Base-by-base conservation (phyloP, 1,140 invertebrate species). In the Bathynomus jamesi region DNA sequence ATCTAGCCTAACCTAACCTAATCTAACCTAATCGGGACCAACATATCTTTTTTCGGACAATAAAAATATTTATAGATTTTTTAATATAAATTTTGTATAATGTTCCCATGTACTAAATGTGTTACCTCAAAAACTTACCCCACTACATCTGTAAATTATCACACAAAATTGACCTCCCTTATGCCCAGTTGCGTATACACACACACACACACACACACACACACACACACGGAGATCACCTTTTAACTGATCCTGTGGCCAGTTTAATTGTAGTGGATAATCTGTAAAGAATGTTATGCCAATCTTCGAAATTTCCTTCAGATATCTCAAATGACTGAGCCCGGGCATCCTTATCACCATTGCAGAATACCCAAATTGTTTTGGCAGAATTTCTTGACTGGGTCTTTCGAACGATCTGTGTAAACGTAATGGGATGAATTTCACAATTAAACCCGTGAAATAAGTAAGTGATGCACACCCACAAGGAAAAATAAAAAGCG, bases 371-470 rank as follows among this genome's bases (percentile, higher is more conserved):
- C 3, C 28, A 4, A 5, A 71, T 61, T 61, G 27, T 65, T 40
- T 28, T 65, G 30, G 28, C 40, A n/a, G 60, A 61, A 27, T 71
- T 32, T 61, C 29, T 65, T 7, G 28, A 7, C 3, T 13, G 24
- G 5, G 68, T 24, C 10, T 63, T 27, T 0, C 32, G 32, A 67
- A 67, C 46, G 66, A 40, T n/a, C 2, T 1, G 3, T 30, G 32
- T 66, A 66, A 66, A 30, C 28, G 32, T 31, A 66, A 66, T 66
- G 32, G 32, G 28, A 66, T n/a, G 28, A 66, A 66, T 66, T 30
- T n/a, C 25, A 66, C 28, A 30, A 66, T 30, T 66, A 66, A 31
- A n/a, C 28, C 28, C 32, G 25, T 17, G 28, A 30, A 66, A 30
- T n/a, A 66, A 30, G n/a, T 30, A 30, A 31, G 32, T 66, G n/a